Evolutionary conservation across 2,797 vertebrate species (phyloP), one percentile per base, ranked within the genome.

Genomic region (Acipenser ruthenus): DNA sequence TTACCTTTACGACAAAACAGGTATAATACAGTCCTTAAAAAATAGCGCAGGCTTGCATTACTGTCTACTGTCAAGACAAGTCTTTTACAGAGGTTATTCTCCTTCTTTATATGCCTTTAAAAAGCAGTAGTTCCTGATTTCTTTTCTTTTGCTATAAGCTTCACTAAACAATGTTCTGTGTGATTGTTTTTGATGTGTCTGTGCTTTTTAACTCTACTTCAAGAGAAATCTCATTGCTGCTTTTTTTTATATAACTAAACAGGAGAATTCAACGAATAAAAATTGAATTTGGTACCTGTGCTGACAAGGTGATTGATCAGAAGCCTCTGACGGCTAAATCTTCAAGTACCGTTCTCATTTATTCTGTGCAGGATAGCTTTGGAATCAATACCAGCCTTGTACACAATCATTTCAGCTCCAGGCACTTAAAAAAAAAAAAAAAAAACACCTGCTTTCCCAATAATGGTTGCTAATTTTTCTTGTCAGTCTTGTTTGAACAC

Each of bases 291-390:
- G 78, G 89, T 90, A 91, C 84, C 89, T 88, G 88, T 89, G 93
- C 90, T 95, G 93, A 95, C 94, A 97, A 88, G 89, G 93, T 97
- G 95, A 99, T 98, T 96, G 96, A 98, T 97, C 94, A 86, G 94
- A 90, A 91, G 93, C 92, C 91, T 80, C 90, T 93, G 84, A 88
- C 95, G 94, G 95, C 93, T 91, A 90, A 94, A 92, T 91, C 91
- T 83, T 94, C 88, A 88, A 37, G 83, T 94, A 88, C 89, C 85
- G 79, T 81, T 91, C 93, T 93, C 95, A 97, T 99, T 95, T 93
- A 95, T 95, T 93, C 94, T 86, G 89, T 89, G 90, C 84, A 78
- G 92, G 93, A 94, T 92, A 93, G 91, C 92, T 95, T 93, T 88
- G 86, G 87, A 95, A 98, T 99, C 96, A 93, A 98, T 98, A 96